Percentiles rank a stretch among this genome's conserved stretches.
These are phyloP conservation scores for Cebidichthys violaceus DNA, from an alignment of 2,113 vertebrate species.

Conservation along the genomic window DNA sequence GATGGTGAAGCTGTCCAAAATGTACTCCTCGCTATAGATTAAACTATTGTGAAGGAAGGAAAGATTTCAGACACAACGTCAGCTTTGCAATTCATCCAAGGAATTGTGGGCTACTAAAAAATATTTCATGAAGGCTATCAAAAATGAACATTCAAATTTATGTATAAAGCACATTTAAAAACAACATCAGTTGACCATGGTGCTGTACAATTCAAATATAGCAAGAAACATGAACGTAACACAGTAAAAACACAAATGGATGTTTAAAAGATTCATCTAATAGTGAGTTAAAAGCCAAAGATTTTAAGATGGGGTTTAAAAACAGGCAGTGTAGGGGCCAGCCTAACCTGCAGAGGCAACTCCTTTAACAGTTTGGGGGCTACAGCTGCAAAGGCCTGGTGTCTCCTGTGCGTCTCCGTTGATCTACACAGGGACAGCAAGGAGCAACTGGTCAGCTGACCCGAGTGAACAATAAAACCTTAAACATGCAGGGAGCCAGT, in stretches of 20 bases:
- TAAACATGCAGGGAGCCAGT: background rate
- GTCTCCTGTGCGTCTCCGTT: no score
- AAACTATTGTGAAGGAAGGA: constrained; percentile 5
- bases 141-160: background rate
- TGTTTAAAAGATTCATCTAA: background rate
- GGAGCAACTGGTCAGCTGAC: no score
- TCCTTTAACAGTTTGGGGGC: background rate
- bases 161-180: background rate
- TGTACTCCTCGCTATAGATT: background rate
- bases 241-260: background rate
- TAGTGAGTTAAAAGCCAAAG: background rate
- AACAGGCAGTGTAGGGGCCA: background rate
- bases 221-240: background rate
- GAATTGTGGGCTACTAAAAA: background rate
- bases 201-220: background rate
- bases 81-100: background rate
- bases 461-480: background rate
- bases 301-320: background rate
- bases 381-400: background rate
- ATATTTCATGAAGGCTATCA: background rate
- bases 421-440: no score
- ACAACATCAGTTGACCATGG: background rate
- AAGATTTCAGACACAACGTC: background rate
- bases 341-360: background rate
- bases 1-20: background rate